Percentiles rank a stretch among this genome's conserved stretches.
phyloP scores from a whole-genome alignment of 2,797 vertebrate genomes.

The Stomatorhinus walkeri region DNA sequence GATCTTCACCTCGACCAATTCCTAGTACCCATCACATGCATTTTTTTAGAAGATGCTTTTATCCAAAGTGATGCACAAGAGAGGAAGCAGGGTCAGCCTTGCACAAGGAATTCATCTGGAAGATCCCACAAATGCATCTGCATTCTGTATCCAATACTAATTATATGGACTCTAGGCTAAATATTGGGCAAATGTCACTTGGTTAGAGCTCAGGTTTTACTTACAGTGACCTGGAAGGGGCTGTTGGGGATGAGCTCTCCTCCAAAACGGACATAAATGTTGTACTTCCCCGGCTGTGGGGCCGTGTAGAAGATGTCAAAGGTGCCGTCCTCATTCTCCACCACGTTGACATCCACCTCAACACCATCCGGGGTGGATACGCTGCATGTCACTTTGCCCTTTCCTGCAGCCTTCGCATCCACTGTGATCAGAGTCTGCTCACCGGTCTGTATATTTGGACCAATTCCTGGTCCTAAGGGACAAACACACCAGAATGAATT shows the following conservation, averaged over 20 bases:
- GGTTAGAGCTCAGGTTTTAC: slow-evolving; percentile 22
- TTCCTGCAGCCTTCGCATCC: slow-evolving; percentile 64
- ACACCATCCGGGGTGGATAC: slow-evolving; percentile 61
- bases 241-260: slow-evolving; percentile 67
- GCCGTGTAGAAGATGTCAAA: slow-evolving; percentile 71
- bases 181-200: background rate
- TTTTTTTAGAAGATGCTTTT: background rate
- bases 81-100: background rate
- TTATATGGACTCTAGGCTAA: background rate
- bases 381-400: slow-evolving; percentile 65
- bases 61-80: background rate
- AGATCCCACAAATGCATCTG: background rate
- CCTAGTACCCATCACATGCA: background rate
- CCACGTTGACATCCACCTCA: slow-evolving; percentile 64
- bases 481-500: slow-evolving; percentile 8
- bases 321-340: slow-evolving; percentile 65
- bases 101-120: background rate
- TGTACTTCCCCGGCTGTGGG: slow-evolving; percentile 61
- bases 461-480: slow-evolving; percentile 54
- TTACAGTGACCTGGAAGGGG: slow-evolving; percentile 67
- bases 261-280: slow-evolving; percentile 62
- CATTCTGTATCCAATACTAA: background rate
- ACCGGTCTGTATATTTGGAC: slow-evolving; percentile 63
- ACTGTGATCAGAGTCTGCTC: slow-evolving; percentile 64
- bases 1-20: background rate